phyloP scores from a whole-genome alignment of 2,888 invertebrate species.

The Brachycybe producta region DNA sequence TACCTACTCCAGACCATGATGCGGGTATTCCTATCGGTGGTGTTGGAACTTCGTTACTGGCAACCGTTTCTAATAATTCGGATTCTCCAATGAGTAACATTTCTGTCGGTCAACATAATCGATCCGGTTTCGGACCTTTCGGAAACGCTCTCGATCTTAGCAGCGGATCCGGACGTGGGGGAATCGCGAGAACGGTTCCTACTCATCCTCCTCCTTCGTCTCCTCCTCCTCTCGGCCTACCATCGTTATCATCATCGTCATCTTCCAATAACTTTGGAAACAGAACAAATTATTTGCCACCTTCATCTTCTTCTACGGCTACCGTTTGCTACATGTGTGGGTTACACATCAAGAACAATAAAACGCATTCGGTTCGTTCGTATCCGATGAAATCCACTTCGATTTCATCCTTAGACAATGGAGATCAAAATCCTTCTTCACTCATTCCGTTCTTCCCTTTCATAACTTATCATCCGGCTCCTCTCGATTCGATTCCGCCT shows the following conservation, averaged over 20 bases:
- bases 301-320: too few species aligned
- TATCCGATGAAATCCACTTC: conserved; percentile 40
- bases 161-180: neutral
- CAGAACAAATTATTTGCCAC: too few species aligned
- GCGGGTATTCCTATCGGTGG: neutral
- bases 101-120: neutral
- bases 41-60: neutral
- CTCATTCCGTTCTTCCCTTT: conserved; percentile 57
- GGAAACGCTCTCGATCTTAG: neutral
- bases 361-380: neutral
- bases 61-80: neutral
- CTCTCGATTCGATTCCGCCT: conserved; percentile 70
- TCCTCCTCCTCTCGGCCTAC: neutral
- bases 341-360: neutral
- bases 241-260: neutral
- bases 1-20: conserved; percentile 2
- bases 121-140: neutral
- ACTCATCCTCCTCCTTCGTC: neutral
- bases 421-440: neutral
- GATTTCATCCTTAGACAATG: conserved; percentile 49
- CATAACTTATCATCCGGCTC: conserved; percentile 50
- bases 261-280: neutral
- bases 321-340: conserved; percentile 10
- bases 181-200: neutral
- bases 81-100: neutral